These are phyloP conservation scores for Atta texana DNA, from an alignment of 1,140 invertebrate species.

Conservation along the genomic window DNA sequence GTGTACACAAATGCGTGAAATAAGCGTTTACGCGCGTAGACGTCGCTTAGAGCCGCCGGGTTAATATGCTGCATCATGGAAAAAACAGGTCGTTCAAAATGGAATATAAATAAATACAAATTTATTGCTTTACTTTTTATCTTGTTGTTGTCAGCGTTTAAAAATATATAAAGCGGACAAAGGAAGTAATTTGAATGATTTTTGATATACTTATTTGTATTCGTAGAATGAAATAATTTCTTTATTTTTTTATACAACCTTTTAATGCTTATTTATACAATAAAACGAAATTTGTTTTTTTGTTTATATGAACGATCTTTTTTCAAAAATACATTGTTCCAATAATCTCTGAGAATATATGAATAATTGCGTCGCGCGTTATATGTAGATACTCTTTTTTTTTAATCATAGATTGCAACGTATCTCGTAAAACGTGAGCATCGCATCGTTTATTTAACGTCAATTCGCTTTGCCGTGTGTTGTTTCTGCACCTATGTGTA, in stretches of 20 bases:
- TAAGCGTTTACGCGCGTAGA: constrained; percentile 41
- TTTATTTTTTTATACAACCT: neutral
- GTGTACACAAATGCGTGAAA: constrained; percentile 58
- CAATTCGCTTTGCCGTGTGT: neutral
- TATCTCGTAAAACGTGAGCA: constrained; percentile 14
- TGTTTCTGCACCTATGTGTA: neutral
- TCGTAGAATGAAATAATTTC: neutral
- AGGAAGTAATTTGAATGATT: neutral
- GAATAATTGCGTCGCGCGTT: neutral
- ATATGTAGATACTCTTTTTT: neutral
- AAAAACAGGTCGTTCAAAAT: neutral
- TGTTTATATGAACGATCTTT: neutral
- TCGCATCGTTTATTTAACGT: constrained; percentile 45
- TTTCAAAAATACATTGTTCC: neutral
- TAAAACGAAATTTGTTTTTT: neutral
- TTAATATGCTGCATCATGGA: neutral
- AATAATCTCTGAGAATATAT: neutral
- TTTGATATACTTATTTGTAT: neutral
- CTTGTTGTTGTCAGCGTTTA: neutral
- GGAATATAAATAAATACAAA: neutral
- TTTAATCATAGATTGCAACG: neutral
- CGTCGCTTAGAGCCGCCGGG: neutral
- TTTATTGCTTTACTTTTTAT: neutral
- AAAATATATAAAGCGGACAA: neutral
- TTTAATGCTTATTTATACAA: neutral